Base-by-base conservation (phyloP, 2,797 vertebrate species). In the Notolabrus celidotus region DNA sequence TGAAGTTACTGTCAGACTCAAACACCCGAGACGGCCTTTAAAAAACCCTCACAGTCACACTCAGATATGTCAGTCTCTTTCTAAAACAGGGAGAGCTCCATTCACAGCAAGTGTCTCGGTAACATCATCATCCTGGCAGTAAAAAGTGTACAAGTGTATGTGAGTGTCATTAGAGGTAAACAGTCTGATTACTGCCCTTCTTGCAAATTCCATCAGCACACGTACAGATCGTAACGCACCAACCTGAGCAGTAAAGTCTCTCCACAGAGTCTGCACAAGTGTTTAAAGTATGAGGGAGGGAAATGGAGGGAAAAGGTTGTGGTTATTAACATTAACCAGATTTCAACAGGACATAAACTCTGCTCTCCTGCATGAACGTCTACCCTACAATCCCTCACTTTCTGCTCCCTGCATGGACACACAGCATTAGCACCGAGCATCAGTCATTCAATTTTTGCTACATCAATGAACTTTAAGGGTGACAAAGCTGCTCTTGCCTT, bases 11-110 rank as follows among this genome's bases (percentile, higher is more conserved):
- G 66, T 61, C 81, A 50, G 54, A 29, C 45, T 53, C 39, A 43
- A 50, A 57, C 53, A 45, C 71, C 59, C 60, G 74, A 59, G 31
- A 69, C 54, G 56, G 55, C 42, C 56, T 39, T 47, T 47, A 27
- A 47, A 25, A 16, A 47, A 15, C 6, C 14, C 46, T 15, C 12
- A 47, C 46, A 43, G 10, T 43, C 61, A 39, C 51, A 52, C 49
- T 7, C 61, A 56, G 52, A 39, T 11, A 49, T 64, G 67, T 67
- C 25, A 45, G 45, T 58, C 45, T 71, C 45, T 20, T 64, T 75
- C 71, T 56, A 41, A 67, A 82, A 67, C 4, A 7, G 29, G 56
- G 62, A 38, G 52, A 16, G 10, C 10, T 43, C n/a, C 4, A 17
- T 39, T 6, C 38, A 39, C 14, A 39, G 36, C 10, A 38, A 20